These are phyloP conservation scores for Martes flavigula DNA, from an alignment of 2,797 vertebrate species.

Conservation along the genomic window DNA sequence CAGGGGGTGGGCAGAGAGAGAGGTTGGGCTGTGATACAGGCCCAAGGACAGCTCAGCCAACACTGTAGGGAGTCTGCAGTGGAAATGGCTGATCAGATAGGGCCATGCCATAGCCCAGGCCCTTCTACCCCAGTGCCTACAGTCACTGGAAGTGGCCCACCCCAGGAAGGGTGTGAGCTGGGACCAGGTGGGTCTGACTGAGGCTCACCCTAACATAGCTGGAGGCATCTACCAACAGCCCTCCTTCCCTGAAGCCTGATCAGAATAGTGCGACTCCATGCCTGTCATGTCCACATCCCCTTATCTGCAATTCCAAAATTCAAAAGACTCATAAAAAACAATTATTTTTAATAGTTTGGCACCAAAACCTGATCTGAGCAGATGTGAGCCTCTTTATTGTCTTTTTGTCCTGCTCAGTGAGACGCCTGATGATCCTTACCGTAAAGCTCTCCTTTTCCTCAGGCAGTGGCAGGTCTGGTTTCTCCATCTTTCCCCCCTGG, in stretches of 20 bases:
- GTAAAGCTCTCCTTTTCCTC: not conserved
- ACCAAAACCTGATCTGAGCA: not conserved
- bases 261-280: rapidly evolving
- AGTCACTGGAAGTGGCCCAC: not conserved
- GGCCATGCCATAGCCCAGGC: not conserved
- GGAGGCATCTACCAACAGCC: not conserved
- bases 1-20: not conserved
- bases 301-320: not conserved
- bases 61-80: too few relatives aligned
- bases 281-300: not conserved
- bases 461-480: not conserved
- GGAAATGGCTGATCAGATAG: not conserved
- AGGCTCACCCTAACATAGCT: not conserved
- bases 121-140: not conserved
- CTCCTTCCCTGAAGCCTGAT: not conserved
- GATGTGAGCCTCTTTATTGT: not conserved
- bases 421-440: not conserved
- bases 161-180: not conserved
- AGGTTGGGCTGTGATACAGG: not conserved
- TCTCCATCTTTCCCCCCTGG: too few relatives aligned
- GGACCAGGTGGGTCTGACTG: not conserved
- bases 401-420: not conserved
- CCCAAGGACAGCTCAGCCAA: not conserved
- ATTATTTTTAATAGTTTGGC: not conserved
- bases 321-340: not conserved